Percentiles rank a stretch among this genome's conserved stretches.
Conservation (phyloP, 2,113 vertebrate genomes). For the Actenoides lindsayi region DNA sequence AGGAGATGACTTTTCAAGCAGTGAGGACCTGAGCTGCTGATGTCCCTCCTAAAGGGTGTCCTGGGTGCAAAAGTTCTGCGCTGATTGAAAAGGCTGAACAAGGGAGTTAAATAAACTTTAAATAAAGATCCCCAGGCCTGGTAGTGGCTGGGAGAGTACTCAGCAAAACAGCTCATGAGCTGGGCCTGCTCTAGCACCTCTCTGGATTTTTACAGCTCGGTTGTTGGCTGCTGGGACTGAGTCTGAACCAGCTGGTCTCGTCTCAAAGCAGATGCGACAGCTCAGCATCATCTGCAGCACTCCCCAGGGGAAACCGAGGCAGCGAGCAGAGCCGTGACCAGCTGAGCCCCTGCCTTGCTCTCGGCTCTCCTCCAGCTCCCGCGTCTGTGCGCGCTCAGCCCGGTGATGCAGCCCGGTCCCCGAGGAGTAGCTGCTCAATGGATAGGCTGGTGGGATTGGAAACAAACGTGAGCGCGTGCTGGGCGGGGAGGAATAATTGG, state of each 20-base stretch:
- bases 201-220: not conserved
- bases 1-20: not conserved
- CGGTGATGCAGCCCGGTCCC: fast-evolving
- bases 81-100: not conserved
- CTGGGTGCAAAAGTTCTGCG: not conserved
- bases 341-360: constrained; percentile 10
- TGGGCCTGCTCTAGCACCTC: not conserved
- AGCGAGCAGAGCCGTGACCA: not conserved
- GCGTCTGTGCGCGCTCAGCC: fast-evolving
- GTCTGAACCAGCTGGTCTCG: not conserved
- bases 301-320: constrained; percentile 26
- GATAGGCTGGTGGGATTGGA: constrained; percentile 24
- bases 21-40: not conserved
- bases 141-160: not conserved
- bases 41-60: not conserved
- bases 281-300: not conserved
- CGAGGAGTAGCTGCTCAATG: not conserved
- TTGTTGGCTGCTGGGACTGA: not conserved
- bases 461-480: not conserved
- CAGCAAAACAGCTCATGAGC: not conserved
- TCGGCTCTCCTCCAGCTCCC: not conserved
- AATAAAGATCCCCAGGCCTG: not conserved
- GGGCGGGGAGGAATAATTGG: not conserved
- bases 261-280: not conserved
- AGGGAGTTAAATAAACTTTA: not conserved